Evolutionary conservation across 2,797 vertebrate species (phyloP).

Genomic region (Numenius phaeopus): DNA sequence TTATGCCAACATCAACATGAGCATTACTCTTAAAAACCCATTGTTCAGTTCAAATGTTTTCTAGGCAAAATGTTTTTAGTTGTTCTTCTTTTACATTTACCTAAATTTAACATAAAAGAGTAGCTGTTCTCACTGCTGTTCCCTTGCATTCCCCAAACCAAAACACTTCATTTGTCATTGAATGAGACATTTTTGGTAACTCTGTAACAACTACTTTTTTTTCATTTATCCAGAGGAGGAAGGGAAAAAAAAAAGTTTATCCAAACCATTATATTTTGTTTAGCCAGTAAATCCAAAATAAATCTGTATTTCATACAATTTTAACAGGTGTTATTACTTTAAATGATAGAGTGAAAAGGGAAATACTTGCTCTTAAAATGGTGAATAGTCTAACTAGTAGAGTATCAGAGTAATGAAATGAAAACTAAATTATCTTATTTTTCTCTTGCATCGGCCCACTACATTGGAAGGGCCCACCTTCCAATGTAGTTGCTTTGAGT

Average conservation of each 20-base stretch:
- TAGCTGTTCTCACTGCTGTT: neutral
- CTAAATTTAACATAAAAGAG: neutral
- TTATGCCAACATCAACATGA: neutral
- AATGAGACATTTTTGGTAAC: neutral
- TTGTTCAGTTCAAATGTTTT: neutral
- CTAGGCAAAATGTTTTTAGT: neutral
- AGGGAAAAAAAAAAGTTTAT: neutral
- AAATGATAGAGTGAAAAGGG: neutral
- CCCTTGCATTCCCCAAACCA: neutral
- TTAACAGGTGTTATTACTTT: neutral
- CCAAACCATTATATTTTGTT: neutral
- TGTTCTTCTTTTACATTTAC: neutral
- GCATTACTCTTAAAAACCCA: neutral
- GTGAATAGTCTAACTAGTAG: neutral
- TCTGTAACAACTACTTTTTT: neutral
- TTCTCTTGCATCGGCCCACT: neutral
- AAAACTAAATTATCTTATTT: neutral
- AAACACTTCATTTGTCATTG: neutral
- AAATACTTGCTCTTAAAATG: neutral
- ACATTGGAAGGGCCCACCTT: neutral
- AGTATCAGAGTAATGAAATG: neutral
- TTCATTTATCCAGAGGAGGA: neutral
- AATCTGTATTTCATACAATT: neutral
- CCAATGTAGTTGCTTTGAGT: fast-evolving
- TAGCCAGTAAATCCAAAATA: neutral